Percentiles rank a stretch among this genome's conserved stretches.
Evolutionary conservation across 2,113 vertebrate genomes (phyloP).

Genomic region (Dinomys branickii): DNA sequence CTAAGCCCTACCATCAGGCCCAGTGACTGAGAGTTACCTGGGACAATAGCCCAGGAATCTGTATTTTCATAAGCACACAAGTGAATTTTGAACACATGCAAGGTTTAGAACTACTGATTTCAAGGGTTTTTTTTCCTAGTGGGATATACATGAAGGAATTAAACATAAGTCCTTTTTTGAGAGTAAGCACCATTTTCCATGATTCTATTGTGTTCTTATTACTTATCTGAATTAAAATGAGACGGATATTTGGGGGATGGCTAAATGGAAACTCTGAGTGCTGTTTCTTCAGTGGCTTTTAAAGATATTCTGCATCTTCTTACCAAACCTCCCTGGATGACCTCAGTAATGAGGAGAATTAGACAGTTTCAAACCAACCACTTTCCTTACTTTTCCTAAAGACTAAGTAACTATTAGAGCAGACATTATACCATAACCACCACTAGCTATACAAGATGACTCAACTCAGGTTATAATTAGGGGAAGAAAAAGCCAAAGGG

Average conservation of each 20-base stretch:
- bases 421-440: constrained; percentile 80
- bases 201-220: constrained; percentile 41
- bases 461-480: constrained; percentile 82
- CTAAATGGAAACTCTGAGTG: constrained; percentile 77
- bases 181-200: background rate
- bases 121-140: background rate
- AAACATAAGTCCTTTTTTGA: background rate
- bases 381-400: constrained; percentile 77
- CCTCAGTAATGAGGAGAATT: constrained; percentile 76
- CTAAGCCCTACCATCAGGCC: background rate
- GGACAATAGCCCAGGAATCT: background rate
- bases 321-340: constrained; percentile 79
- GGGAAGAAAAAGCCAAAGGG: constrained; percentile 58
- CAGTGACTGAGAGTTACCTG: background rate
- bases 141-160: background rate
- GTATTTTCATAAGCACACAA: background rate
- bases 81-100: background rate
- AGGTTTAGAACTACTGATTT: background rate
- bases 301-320: constrained; percentile 77
- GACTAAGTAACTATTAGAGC: constrained; percentile 83
- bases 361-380: constrained; percentile 80
- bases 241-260: constrained; percentile 74
- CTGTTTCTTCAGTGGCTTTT: constrained; percentile 76
- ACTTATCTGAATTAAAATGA: constrained; percentile 78
- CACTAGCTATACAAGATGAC: constrained; percentile 73